Evolutionary conservation across 2,113 vertebrate genomes (phyloP), one percentile per base, ranked within the genome.

Genomic region (Mormyrus iriodes): DNA sequence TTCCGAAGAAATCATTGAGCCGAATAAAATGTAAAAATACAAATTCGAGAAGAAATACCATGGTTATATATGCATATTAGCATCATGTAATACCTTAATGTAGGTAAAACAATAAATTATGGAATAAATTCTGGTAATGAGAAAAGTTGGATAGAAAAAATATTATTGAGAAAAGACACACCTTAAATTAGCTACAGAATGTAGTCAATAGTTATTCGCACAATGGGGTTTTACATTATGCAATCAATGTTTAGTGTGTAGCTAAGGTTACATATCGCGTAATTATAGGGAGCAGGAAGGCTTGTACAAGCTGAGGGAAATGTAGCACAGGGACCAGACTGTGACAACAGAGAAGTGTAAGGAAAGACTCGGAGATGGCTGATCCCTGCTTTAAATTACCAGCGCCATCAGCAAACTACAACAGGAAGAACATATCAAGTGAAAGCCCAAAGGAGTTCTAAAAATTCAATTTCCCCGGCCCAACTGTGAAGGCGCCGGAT

Each of bases 331-430:
- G 82, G 79, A 42, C 76, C 15, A 83, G 39, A 46, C 19, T 83
- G 2, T 83, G 42, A 83, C 44, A 39, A 42, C 42, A 44, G 8
- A 65, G 58, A 65, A n/a, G 44, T 83, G 39, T 42, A 82, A 3
- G 5, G 46, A 69, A 31, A 84, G 82, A 24, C 19, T 44, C 82
- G 24, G 42, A 42, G 46, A 84, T 21, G 82, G 82, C 42, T 84
- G 82, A 84, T 44, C 35, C 82, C 82, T 84, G 44, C 42, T 24
- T 44, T 84, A 84, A 84, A 44, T 84, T 84, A 84, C 82, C 35
- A 84, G 35, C 6, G 17, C 24, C 82, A 84, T 84, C 82, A 44
- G 46, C 19, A 84, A 84, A 48, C 82, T 44, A 24, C 82, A 84
- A 48, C 39, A 44, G 46, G 82, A 48, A 48, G 82, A 46, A 46